phyloP scores from a whole-genome alignment of 1,140 invertebrate species.

The Rhizoglyphus robini region DNA sequence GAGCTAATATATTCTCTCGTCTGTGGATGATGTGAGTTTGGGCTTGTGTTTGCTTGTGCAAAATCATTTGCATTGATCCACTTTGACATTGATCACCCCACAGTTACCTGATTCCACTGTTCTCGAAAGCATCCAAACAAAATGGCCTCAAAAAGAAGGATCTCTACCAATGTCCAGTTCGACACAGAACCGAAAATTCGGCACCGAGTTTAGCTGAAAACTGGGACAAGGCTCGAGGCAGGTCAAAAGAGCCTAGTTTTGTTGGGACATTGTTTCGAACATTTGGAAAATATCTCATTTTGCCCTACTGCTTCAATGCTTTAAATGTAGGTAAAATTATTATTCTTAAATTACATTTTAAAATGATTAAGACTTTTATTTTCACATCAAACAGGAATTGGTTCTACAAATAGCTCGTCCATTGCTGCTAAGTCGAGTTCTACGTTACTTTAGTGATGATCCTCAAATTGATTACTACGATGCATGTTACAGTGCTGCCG shows the following conservation, averaged over 20 bases:
- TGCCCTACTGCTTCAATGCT: not conserved
- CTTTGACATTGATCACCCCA: not conserved
- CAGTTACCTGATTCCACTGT: constrained; percentile 6
- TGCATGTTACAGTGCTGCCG: constrained; percentile 17
- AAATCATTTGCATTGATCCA: not conserved
- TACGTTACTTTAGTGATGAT: constrained; percentile 22
- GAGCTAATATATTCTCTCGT: not conserved
- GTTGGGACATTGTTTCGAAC: not conserved
- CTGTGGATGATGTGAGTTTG: not conserved
- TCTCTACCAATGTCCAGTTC: not conserved
- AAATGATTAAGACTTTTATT: not conserved
- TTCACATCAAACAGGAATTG: not conserved
- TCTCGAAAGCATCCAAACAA: not conserved
- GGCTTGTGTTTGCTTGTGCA: not conserved
- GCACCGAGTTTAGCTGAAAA: not conserved
- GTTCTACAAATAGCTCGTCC: constrained; percentile 38
- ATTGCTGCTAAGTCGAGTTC: constrained; percentile 5
- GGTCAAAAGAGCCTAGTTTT: not conserved
- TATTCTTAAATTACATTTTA: too few relatives aligned
- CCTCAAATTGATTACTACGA: not conserved
- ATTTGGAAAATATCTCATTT: not conserved
- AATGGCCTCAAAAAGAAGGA: constrained; percentile 10
- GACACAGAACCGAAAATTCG: constrained; percentile 4
- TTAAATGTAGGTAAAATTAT: constrained; percentile 5
- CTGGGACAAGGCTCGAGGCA: not conserved